A percentile compares a stretch with the other conserved stretches of the same genome.
Evolutionary conservation across 2,797 vertebrate species (phyloP).

Genomic region (Coreius guichenoti): DNA sequence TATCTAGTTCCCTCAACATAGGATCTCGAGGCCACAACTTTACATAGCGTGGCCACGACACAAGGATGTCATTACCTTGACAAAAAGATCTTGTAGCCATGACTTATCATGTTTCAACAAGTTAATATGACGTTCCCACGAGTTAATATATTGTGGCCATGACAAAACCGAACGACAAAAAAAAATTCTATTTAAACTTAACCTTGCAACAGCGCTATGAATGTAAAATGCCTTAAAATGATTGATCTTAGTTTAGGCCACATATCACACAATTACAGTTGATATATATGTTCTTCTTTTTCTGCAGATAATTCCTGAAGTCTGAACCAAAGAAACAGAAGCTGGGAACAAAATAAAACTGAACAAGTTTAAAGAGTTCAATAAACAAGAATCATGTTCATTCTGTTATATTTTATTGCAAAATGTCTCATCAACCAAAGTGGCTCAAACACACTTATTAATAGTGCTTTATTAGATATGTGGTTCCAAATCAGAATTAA

Average conservation of each 20-base stretch:
- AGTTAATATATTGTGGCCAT: too few species aligned
- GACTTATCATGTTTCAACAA: too few species aligned
- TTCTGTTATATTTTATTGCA: slow-evolving; percentile 6
- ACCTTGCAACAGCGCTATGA: neutral
- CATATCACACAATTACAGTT: neutral
- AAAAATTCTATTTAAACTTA: neutral
- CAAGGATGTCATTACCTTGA: too few species aligned
- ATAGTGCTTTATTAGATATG: neutral
- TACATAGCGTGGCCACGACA: too few species aligned
- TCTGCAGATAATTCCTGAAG: neutral
- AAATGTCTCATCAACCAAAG: neutral
- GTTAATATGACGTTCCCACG: too few species aligned
- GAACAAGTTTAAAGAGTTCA: neutral
- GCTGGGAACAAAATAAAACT: neutral
- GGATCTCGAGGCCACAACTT: too few species aligned
- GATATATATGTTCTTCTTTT: neutral
- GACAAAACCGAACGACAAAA: too few species aligned
- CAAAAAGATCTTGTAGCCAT: too few species aligned
- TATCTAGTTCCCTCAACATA: too few species aligned
- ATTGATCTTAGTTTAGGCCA: neutral
- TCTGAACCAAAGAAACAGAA: neutral
- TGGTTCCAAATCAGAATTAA: slow-evolving; percentile 2
- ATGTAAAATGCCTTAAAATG: neutral
- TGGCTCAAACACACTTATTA: slow-evolving; percentile 10
- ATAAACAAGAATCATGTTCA: neutral